Evolutionary conservation across 2,888 invertebrate species (phyloP).

Genomic region (Dryobotodes eremita): DNA sequence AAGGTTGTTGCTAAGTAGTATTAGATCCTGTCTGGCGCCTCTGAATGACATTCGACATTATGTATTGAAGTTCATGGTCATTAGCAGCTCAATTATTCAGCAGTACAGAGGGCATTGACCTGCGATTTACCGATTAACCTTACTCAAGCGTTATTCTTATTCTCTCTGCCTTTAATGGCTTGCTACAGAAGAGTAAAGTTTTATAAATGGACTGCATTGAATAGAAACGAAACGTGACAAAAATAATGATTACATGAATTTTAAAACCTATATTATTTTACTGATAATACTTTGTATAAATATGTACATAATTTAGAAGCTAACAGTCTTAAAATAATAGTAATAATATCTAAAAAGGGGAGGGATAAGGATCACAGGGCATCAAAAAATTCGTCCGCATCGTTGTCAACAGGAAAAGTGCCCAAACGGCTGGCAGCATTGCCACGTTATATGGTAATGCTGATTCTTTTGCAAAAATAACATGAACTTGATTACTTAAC

Average conservation of each 20-base stretch:
- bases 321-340: too few species aligned
- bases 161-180: background rate
- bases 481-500: background rate
- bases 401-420: too few species aligned
- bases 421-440: too few species aligned
- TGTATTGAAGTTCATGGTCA: constrained; percentile 5
- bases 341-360: too few species aligned
- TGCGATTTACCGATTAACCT: background rate
- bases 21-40: constrained; percentile 6
- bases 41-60: constrained; percentile 1
- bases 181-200: background rate
- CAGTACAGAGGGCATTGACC: constrained; percentile 5
- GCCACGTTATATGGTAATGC: too few species aligned
- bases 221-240: background rate
- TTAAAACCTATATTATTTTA: too few species aligned
- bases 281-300: too few species aligned
- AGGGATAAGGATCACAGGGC: too few species aligned
- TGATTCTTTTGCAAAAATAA: too few species aligned
- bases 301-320: too few species aligned
- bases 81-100: background rate
- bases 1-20: constrained; percentile 9
- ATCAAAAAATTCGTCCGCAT: too few species aligned
- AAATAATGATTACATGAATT: background rate
- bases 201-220: background rate
- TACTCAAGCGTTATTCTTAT: background rate